These are phyloP conservation scores for Machimus rusticus DNA, from an alignment of 2,888 invertebrate genomes.

Conservation along the genomic window DNA sequence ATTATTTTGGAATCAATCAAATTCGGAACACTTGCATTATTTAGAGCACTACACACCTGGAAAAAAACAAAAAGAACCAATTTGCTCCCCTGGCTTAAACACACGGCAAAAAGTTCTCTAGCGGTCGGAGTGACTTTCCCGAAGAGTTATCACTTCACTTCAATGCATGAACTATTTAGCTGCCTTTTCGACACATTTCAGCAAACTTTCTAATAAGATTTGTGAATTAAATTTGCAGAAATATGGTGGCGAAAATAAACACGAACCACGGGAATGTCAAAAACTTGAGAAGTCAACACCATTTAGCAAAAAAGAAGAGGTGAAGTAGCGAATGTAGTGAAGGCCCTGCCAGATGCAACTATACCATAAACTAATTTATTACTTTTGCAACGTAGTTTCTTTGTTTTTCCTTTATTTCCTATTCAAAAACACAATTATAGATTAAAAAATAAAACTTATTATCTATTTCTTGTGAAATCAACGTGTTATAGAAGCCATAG, in stretches of 20 bases:
- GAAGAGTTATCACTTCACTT: neutral
- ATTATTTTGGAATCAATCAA: neutral
- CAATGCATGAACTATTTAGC: slow-evolving; percentile 24
- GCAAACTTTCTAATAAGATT: slow-evolving; percentile 16
- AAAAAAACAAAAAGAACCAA: slow-evolving; percentile 12
- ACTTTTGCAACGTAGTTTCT: neutral
- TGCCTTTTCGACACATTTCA: slow-evolving; percentile 42
- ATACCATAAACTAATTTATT: neutral
- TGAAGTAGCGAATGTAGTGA: neutral
- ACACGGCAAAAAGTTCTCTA: neutral
- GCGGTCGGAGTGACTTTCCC: neutral
- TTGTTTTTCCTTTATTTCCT: neutral
- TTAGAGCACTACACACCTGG: slow-evolving; percentile 27
- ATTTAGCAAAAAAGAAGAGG: slow-evolving; percentile 27
- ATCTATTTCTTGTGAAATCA: neutral
- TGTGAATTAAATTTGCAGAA: slow-evolving; percentile 39
- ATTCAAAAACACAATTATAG: neutral
- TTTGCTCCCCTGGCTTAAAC: neutral
- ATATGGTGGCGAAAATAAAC: slow-evolving; percentile 43
- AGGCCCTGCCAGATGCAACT: neutral
- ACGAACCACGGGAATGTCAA: slow-evolving; percentile 44
- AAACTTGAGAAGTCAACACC: slow-evolving; percentile 41
- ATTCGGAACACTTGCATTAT: neutral
- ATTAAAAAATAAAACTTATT: neutral
- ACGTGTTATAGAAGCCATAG: neutral